phyloP scores from a whole-genome alignment of 2,113 vertebrate species.

The Cebidichthys violaceus region DNA sequence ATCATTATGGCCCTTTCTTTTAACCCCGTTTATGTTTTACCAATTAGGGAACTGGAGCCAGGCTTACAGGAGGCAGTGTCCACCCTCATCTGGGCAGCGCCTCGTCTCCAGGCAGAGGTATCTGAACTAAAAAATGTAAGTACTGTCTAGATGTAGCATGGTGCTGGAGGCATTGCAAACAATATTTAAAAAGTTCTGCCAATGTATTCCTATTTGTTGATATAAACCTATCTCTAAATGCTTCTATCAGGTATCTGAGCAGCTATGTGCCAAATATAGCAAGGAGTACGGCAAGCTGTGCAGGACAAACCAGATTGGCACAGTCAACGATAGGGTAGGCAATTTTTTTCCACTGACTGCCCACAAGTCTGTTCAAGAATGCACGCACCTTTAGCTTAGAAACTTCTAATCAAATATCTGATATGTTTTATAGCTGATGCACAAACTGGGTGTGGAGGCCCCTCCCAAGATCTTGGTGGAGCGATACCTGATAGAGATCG shows the following conservation, averaged over 20 bases:
- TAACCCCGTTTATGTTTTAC: constrained; percentile 8
- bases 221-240: neutral
- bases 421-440: constrained; percentile 88
- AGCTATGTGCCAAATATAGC: constrained; percentile 98
- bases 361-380: constrained; percentile 11
- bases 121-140: constrained; percentile 94
- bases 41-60: constrained; percentile 92
- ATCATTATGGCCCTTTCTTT: neutral
- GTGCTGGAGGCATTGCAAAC: neutral
- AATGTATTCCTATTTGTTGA: neutral
- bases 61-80: constrained; percentile 97
- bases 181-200: neutral
- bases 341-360: neutral
- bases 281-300: constrained; percentile 99
- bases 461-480: constrained; percentile 98
- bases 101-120: constrained; percentile 94
- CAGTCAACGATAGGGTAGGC: constrained; percentile 95
- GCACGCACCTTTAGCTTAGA: neutral
- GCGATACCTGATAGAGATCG: constrained; percentile 98
- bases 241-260: constrained; percentile 91
- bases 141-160: constrained; percentile 79
- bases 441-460: constrained; percentile 95
- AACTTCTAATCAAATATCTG: constrained; percentile 18
- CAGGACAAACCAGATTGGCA: constrained; percentile 97
- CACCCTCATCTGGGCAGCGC: constrained; percentile 97